These are phyloP conservation scores for Arrhamphus sclerolepis DNA, from an alignment of 2,797 vertebrate genomes.

Conservation along the genomic window DNA sequence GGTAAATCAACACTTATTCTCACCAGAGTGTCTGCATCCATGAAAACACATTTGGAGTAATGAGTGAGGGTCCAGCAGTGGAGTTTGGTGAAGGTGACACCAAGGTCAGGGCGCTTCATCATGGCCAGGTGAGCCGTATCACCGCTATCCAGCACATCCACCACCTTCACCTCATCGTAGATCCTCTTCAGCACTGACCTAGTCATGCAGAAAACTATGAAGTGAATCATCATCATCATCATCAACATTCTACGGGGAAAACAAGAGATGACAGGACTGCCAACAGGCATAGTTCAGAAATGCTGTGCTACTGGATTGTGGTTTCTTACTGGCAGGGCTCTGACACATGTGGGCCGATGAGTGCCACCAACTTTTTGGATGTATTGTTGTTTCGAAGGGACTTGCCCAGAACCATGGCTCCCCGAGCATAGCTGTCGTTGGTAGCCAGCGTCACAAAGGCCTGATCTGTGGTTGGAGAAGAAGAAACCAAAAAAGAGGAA, in stretches of 20 bases:
- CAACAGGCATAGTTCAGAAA: background rate
- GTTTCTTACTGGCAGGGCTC: conserved; percentile 86
- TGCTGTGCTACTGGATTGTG: background rate
- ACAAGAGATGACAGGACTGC: background rate
- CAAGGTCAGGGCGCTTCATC: conserved; percentile 95
- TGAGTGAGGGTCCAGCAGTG: conserved; percentile 93
- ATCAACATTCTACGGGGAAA: background rate
- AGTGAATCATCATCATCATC: background rate
- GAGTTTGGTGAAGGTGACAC: conserved; percentile 93
- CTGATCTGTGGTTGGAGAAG: conserved; percentile 80
- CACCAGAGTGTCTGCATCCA: conserved; percentile 99
- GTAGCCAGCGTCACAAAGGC: conserved; percentile 98
- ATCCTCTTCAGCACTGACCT: conserved; percentile 87
- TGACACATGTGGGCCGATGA: conserved; percentile 90
- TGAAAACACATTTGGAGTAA: conserved; percentile 96
- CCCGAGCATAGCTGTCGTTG: conserved; percentile 93
- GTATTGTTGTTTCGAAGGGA: conserved; percentile 89
- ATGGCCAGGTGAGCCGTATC: conserved; percentile 91
- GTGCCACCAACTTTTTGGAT: conserved; percentile 85
- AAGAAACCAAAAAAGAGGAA: background rate
- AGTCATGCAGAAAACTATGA: conserved; percentile 17
- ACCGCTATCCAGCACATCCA: conserved; percentile 92
- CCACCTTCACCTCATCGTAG: conserved; percentile 89
- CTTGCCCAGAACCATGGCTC: conserved; percentile 92
- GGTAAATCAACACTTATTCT: conserved; percentile 35